phyloP scores from a whole-genome alignment of 2,888 invertebrate genomes.

The Epinotia demarniana region DNA sequence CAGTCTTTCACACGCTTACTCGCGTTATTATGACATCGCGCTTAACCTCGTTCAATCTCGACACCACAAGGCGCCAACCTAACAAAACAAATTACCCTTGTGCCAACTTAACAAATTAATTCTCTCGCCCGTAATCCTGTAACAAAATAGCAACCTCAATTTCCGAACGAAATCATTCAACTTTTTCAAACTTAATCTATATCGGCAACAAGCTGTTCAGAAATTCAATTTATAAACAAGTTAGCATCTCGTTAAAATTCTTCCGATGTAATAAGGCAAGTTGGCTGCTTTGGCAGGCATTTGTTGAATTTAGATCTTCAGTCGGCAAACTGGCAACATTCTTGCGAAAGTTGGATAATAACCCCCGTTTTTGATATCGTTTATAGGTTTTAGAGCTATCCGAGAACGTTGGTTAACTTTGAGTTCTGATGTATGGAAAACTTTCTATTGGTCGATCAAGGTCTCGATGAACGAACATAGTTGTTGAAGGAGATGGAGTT shows the following conservation, averaged over 20 bases:
- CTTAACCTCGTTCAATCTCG: slow-evolving; percentile 3
- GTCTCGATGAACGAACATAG: slow-evolving; percentile 1
- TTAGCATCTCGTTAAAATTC: slow-evolving; percentile 70
- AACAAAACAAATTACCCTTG: slow-evolving; percentile 37
- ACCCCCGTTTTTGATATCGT: slow-evolving; percentile 43
- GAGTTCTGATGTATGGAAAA: slow-evolving; percentile 29
- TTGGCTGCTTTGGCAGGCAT: slow-evolving; percentile 53
- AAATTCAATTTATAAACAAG: slow-evolving; percentile 84
- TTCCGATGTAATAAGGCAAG: slow-evolving; percentile 72
- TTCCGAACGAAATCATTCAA: slow-evolving; percentile 73
- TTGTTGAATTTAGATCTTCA: slow-evolving; percentile 48
- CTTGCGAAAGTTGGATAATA: slow-evolving; percentile 45
- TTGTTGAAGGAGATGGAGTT: slow-evolving; percentile 15
- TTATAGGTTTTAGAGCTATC: slow-evolving; percentile 38
- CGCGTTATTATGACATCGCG: slow-evolving; percentile 6
- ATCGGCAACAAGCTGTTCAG: slow-evolving; percentile 75
- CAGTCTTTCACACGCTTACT: not conserved
- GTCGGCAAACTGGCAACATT: slow-evolving; percentile 44
- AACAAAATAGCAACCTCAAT: slow-evolving; percentile 59
- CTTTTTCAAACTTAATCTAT: slow-evolving; percentile 80
- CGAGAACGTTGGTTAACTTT: slow-evolving; percentile 33
- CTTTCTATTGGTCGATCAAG: slow-evolving; percentile 25
- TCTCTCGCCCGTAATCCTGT: slow-evolving; percentile 23
- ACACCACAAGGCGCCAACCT: slow-evolving; percentile 13
- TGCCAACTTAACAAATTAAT: slow-evolving; percentile 40